These are phyloP conservation scores for Ciconia stormi DNA, from an alignment of 2,113 vertebrate species.

Conservation along the genomic window DNA sequence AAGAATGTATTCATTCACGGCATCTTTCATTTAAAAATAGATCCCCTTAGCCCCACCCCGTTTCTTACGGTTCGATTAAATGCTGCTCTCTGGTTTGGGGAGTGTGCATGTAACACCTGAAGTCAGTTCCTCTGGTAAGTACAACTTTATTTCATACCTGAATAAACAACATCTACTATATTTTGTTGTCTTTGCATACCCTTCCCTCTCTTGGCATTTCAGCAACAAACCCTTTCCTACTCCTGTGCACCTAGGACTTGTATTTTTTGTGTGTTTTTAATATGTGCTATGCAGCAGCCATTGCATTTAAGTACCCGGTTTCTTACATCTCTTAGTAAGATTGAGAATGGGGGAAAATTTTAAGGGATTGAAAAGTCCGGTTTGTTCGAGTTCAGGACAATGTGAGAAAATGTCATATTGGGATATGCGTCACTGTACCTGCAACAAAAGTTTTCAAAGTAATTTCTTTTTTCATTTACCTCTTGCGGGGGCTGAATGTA, in stretches of 20 bases:
- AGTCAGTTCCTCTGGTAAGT: slow-evolving; percentile 62
- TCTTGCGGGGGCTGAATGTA: slow-evolving; percentile 78
- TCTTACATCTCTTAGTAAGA: neutral
- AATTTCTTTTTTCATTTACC: slow-evolving; percentile 76
- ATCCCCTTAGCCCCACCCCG: neutral
- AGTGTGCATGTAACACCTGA: neutral
- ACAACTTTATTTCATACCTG: slow-evolving; percentile 13
- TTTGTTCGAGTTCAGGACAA: neutral
- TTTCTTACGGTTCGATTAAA: neutral
- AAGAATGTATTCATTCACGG: neutral
- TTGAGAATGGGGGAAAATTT: neutral
- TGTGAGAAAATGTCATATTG: neutral
- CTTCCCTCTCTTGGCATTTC: neutral
- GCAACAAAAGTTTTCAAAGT: slow-evolving; percentile 41
- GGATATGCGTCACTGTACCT: neutral
- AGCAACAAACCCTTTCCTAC: neutral
- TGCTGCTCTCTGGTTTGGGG: slow-evolving; percentile 14
- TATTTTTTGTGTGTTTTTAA: neutral
- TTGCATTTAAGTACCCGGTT: neutral
- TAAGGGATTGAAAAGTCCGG: neutral
- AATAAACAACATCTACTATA: neutral
- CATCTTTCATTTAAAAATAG: neutral
- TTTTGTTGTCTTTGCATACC: neutral
- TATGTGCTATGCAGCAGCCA: neutral
- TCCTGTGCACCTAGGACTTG: neutral